phyloP scores from a whole-genome alignment of 2,113 vertebrate genomes.

The Notarius lentiginosus region DNA sequence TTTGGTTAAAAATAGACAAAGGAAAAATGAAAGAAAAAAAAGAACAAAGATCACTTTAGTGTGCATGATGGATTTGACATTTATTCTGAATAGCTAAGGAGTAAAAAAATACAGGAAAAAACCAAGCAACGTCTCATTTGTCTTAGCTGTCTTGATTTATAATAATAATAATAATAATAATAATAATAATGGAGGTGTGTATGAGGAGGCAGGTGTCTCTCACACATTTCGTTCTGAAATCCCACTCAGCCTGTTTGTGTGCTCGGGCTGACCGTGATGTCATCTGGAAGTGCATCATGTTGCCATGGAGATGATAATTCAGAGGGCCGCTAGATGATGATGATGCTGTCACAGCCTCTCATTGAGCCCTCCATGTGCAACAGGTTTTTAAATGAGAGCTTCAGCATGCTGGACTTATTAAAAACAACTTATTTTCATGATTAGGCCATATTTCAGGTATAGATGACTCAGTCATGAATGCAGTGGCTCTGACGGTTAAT shows the following conservation, averaged over 20 bases:
- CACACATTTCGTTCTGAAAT: slow-evolving; percentile 32
- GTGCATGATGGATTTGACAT: not conserved
- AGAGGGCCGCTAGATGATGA: slow-evolving; percentile 41
- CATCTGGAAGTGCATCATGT: slow-evolving; percentile 69
- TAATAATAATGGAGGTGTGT: not conserved
- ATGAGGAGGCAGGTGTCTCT: not conserved
- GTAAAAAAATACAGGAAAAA: not conserved
- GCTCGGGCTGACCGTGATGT: slow-evolving; percentile 68
- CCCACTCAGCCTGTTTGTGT: slow-evolving; percentile 54
- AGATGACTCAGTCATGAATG: not conserved
- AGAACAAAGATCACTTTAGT: not conserved
- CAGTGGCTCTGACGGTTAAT: not conserved
- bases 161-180: no score
- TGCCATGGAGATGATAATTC: slow-evolving; percentile 66
- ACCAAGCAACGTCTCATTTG: not conserved
- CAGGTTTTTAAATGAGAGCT: slow-evolving; percentile 48
- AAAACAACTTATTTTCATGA: not conserved
- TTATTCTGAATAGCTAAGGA: not conserved
- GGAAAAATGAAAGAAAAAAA: slow-evolving; percentile 16
- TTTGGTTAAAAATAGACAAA: slow-evolving; percentile 15
- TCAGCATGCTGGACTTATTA: slow-evolving; percentile 21
- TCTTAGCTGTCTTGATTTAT: not conserved
- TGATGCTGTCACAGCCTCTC: slow-evolving; percentile 32
- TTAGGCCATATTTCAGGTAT: not conserved
- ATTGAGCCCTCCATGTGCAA: slow-evolving; percentile 56